Evolutionary conservation across 2,113 vertebrate genomes (phyloP).

Genomic region (Hiodon tergisus): DNA sequence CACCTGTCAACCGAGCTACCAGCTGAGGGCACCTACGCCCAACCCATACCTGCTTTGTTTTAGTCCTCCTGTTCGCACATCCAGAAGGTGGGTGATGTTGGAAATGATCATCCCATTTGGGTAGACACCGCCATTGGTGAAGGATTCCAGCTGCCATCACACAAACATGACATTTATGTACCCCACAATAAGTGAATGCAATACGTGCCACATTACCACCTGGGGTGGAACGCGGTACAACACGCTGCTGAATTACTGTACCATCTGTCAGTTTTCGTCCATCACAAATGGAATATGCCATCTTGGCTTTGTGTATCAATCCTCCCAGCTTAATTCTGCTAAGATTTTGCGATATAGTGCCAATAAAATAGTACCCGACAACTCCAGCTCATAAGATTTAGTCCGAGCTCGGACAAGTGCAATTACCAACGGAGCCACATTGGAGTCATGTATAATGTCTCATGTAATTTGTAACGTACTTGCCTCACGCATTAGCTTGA

Average conservation of each 20-base stretch:
- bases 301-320: too few species aligned
- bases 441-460: too few species aligned
- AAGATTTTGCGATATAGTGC: too few species aligned
- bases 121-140: conserved; percentile 25
- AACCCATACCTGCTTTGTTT: conserved; percentile 12
- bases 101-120: conserved; percentile 30
- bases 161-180: background rate
- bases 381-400: too few species aligned
- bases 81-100: conserved; percentile 31
- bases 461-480: too few species aligned
- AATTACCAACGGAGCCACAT: too few species aligned
- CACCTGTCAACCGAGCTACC: background rate
- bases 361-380: too few species aligned
- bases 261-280: too few species aligned
- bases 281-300: too few species aligned
- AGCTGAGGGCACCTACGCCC: background rate
- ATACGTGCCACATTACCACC: background rate
- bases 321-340: too few species aligned
- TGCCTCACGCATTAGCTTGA: background rate
- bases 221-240: background rate
- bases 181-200: background rate
- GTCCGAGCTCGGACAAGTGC: too few species aligned
- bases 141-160: conserved; percentile 26
- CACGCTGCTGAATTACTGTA: too few species aligned
- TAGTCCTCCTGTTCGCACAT: background rate